Evolutionary conservation across 2,888 invertebrate species (phyloP).

Genomic region (Drosophila yooni): DNA sequence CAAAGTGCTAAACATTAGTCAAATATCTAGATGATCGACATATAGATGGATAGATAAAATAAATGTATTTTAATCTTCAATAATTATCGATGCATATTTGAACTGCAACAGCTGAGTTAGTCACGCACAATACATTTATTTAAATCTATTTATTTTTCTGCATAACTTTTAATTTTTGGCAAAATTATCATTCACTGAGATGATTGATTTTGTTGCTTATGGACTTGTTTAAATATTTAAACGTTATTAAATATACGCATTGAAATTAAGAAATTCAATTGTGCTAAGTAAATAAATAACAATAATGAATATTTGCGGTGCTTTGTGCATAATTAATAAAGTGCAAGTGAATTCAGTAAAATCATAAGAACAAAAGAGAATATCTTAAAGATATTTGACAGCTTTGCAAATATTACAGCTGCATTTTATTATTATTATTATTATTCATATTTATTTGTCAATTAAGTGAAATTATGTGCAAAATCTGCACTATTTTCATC

Average conservation of each 20-base stretch:
- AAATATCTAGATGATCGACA: neutral
- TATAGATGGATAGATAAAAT: neutral
- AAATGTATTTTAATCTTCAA: neutral
- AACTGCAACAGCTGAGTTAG: neutral
- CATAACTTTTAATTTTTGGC: accelerated
- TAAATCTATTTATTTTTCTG: neutral
- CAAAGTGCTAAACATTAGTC: neutral
- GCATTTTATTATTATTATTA: neutral
- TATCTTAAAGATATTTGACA: neutral
- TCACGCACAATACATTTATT: neutral
- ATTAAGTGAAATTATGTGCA: neutral
- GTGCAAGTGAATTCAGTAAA: neutral
- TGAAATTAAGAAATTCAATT: neutral
- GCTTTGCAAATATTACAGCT: neutral
- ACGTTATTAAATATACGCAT: neutral
- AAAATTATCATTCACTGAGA: accelerated
- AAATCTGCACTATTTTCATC: neutral
- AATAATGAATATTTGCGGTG: neutral
- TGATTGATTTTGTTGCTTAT: neutral
- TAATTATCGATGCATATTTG: neutral
- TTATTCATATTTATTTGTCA: neutral
- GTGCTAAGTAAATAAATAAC: neutral
- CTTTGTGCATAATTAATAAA: neutral
- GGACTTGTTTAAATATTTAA: neutral
- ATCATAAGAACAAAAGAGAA: neutral